Conservation (phyloP, 2,888 invertebrate species). For the Lepidocyrtoides sp. region DNA sequence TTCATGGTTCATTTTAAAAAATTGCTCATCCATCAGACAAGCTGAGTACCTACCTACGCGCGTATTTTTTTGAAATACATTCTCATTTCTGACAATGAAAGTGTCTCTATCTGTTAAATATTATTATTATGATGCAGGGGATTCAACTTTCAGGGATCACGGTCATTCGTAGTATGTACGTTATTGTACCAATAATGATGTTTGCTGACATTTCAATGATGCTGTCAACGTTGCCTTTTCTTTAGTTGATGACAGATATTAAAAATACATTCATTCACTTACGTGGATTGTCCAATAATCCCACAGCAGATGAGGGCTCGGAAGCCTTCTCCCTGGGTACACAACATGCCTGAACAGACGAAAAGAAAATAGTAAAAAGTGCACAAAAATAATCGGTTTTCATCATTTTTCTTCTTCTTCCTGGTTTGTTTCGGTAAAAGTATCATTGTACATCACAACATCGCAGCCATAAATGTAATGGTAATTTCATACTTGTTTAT, state of each 20-base stretch:
- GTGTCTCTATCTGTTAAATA: no score
- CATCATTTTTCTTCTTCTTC: not conserved
- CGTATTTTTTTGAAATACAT: not conserved
- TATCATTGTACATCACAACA: not conserved
- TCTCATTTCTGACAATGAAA: slow-evolving; percentile 33
- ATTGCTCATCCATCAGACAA: not conserved
- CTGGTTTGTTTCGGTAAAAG: slow-evolving; percentile 8
- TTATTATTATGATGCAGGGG: no score
- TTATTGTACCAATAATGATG: not conserved
- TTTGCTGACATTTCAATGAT: slow-evolving; percentile 5
- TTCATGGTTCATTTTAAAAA: slow-evolving; percentile 61
- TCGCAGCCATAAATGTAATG: slow-evolving; percentile 3
- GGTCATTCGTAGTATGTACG: not conserved
- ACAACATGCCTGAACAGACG: slow-evolving; percentile 89
- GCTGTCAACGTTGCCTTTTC: not conserved
- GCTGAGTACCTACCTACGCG: slow-evolving; percentile 6
- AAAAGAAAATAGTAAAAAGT: not conserved
- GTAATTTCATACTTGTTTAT: not conserved
- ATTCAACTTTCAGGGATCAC: no score
- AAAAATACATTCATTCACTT: slow-evolving; percentile 88
- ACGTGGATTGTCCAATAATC: slow-evolving; percentile 94
- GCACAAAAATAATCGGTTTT: no score
- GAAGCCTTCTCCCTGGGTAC: slow-evolving; percentile 91
- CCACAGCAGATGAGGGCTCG: slow-evolving; percentile 86
- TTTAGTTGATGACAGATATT: not conserved